These are phyloP conservation scores for Diploptera punctata DNA, from an alignment of 2,888 invertebrate species.

Conservation along the genomic window DNA sequence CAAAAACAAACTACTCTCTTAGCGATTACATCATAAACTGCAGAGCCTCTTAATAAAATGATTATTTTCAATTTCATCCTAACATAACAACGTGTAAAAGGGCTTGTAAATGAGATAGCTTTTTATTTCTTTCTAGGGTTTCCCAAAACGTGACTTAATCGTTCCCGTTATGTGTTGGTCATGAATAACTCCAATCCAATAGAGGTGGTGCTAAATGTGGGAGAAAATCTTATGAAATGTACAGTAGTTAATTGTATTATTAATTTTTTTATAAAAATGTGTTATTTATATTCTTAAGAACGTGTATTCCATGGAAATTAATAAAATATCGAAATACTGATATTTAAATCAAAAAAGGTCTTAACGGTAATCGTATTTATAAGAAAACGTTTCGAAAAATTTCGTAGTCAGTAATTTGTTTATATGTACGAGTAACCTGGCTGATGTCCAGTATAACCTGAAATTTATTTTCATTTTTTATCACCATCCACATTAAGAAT, in stretches of 20 bases:
- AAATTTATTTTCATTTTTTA: no score
- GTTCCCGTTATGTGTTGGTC: no score
- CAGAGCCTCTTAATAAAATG: conserved; percentile 1
- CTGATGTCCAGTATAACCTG: no score
- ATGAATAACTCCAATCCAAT: neutral
- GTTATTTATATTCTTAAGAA: neutral
- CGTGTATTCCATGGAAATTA: no score
- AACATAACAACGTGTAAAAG: neutral
- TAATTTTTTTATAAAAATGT: neutral
- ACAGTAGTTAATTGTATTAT: neutral
- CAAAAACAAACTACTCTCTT: neutral
- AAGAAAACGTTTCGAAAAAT: no score
- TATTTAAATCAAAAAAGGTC: no score
- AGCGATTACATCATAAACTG: conserved; percentile 4
- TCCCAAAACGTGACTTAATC: neutral
- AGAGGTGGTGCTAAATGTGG: neutral
- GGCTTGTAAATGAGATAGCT: neutral
- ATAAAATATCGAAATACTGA: no score
- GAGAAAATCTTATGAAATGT: neutral
- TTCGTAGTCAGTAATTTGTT: no score
- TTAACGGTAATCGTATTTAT: no score
- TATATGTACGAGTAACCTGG: no score
- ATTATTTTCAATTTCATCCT: conserved; percentile 1
- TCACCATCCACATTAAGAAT: no score
- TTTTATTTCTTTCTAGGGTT: neutral